Base-by-base conservation (phyloP, 1,140 invertebrate species). In the Hestina assimilis region DNA sequence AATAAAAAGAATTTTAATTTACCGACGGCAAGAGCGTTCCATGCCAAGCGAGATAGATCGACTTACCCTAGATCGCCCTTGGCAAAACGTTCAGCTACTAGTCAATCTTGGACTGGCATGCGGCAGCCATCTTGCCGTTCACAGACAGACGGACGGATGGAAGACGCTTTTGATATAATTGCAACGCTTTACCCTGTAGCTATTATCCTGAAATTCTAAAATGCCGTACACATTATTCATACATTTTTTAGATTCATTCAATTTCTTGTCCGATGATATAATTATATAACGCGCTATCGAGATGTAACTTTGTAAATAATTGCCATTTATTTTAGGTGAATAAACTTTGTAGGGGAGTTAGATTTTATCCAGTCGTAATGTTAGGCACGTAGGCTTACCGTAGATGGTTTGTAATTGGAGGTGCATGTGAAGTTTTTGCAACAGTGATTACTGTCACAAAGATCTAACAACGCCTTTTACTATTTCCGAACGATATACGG, bases 321-420 rank as follows among this genome's bases (percentile, higher is more conserved):
- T 58, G 40, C 19, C 31, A 20, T 45, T 58, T 45, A 35, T 29
- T 42, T 54, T 51, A 58, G 40, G 23, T 45, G 24, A 33, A 51
- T 38, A 56, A 35, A 51, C 61, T 54, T 55, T 56, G 45, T 42
- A 40, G 26, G 59, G 69, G 60, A 63, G 53, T 72, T 71, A 73
- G 69, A 77, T 72, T 69, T 75, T 69, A 71, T 72, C 60, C 64
- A 19, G 33, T 33, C 35, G 72, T 74, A 70, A 82, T 75, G 76
- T 72, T 71, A 75, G 65, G 73, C 75, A 75, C 74, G 73, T 83
- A 69, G 53, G 66, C 54, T 45, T 51, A 46, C 83, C 81, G 58
- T 84, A 87, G 79, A 82, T 79, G 83, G 83, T 56, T 66, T 70
- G 74, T 87, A 83, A 87, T 87, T 87, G 80, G 71, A 79, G 79